Evolutionary conservation across 2,888 invertebrate genomes (phyloP).

Genomic region (Pandemis cinnamomeana): DNA sequence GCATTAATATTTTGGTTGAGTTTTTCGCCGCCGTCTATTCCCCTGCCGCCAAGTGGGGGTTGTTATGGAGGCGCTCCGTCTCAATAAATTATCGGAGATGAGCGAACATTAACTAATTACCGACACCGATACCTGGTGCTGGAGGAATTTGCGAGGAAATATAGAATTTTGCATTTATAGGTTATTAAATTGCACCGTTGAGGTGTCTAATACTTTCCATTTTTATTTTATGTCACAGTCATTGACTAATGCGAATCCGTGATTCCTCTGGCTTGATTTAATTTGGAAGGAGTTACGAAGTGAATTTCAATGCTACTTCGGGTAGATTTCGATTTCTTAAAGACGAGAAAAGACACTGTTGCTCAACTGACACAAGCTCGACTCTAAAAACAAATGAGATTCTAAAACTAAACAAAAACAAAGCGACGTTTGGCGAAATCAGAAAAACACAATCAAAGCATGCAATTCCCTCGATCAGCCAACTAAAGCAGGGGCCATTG

Average conservation of each 20-base stretch:
- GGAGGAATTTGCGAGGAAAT: slow-evolving; percentile 37
- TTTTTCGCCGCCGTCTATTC: slow-evolving; percentile 82
- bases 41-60: slow-evolving; percentile 62
- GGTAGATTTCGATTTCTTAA: too few species aligned
- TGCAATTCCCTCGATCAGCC: slow-evolving; percentile 51
- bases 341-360: too few species aligned
- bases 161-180: slow-evolving; percentile 10
- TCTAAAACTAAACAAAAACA: slow-evolving; percentile 18
- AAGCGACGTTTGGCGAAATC: slow-evolving; percentile 26
- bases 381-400: neutral
- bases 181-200: neutral
- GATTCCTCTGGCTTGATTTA: too few species aligned
- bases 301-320: too few species aligned
- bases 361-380: neutral
- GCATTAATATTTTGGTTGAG: slow-evolving; percentile 84
- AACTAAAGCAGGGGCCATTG: slow-evolving; percentile 67
- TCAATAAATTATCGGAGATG: slow-evolving; percentile 83
- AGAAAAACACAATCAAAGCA: slow-evolving; percentile 42
- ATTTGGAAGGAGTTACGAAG: too few species aligned
- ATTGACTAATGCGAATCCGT: too few species aligned
- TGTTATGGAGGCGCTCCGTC: slow-evolving; percentile 71
- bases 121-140: slow-evolving; percentile 73
- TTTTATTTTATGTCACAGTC: too few species aligned
- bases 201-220: neutral
- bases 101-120: slow-evolving; percentile 84